Base-by-base conservation (phyloP, 1,140 invertebrate genomes). In the Atta texana region DNA sequence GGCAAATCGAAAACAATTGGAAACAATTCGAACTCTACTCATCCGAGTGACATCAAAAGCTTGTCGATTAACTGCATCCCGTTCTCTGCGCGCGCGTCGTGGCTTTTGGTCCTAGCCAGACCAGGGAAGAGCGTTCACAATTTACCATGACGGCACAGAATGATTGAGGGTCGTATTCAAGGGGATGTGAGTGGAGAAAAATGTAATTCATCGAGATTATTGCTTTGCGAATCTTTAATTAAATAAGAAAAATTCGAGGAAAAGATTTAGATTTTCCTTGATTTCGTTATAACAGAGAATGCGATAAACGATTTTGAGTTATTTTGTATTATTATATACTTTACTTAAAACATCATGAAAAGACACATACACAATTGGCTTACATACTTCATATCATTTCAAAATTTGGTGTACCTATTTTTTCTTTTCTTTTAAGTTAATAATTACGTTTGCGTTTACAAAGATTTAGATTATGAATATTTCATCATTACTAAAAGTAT, bases 11-110 rank as follows among this genome's bases (percentile, higher is more conserved):
- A 69, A 86, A 61, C 72, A 81, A 69, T 69, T 14, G 76, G 63
- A 69, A 86, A 69, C 77, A 57, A 69, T 81, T 68, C 49, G 51
- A 44, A 55, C 59, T 64, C 76, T 66, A 53, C 39, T 84, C 39
- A 82, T 74, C 49, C 51, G 14, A 86, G 66, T 55, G 28, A 59
- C 72, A 57, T 85, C 55, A 76, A 89, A 86, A 89, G 72, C 75
- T 75, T 31, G 55, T 55, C 77, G 64, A 82, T 74, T 28, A 82
- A 82, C 31, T 59, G 49, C 21, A 16, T 5, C 49, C 16, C 34
- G 31, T 12, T 75, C 3, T 57, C 72, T 55, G 31, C 14, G 8
- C 49, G 31, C 66, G 51, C 31, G 31, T 57, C 34, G 78, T 28
- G 49, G 49, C 39, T 81, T 31, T 10, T n/a, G 66, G 16, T 24